Evolutionary conservation across 2,888 invertebrate genomes (phyloP), one percentile per base, ranked within the genome.

Genomic region (Macaria notata): DNA sequence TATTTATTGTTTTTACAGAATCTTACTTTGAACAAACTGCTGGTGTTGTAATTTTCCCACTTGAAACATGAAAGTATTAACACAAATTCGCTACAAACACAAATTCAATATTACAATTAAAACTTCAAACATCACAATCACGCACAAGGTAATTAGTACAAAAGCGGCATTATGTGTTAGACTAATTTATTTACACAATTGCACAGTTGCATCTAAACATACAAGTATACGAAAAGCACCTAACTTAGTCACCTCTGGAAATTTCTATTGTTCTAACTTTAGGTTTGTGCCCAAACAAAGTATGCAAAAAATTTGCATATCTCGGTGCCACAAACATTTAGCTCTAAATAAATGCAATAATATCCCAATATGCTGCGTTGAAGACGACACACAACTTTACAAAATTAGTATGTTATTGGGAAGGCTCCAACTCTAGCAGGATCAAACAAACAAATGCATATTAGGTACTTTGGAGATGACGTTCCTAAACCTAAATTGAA

Each of bases 141-240:
- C 63, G 60, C 67, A 58, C 55, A 64, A 8, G 33, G 33, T 36
- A 41, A 69, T 69, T 67, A 65, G 57, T 63, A 61, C 48, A 60
- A 65, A 66, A 71, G 69, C 69, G 36, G 69, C 69, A 71, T 69
- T 64, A 61, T 46, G 58, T 59, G 56, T 56, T 62, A 59, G 33
- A 57, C 45, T 55, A 58, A 66, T 64, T 62, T 71, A 71, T 62
- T 79, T 66, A 64, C 62, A 66, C 54, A 61, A 84, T 84, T 84
- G 83, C 83, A 86, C 82, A 69, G 69, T 70, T 73, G 70, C 74
- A 73, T 72, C 67, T 69, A 55, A 56, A 56, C 50, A 54, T 60
- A 62, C 46, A 63, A 74, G 77, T 78, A 81, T 79, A 80, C 75
- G 75, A 76, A 76, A 78, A 79, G 79, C 81, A 83, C 82, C 79